These are phyloP conservation scores for Silurus aristotelis DNA, from an alignment of 2,797 vertebrate genomes.

Conservation along the genomic window DNA sequence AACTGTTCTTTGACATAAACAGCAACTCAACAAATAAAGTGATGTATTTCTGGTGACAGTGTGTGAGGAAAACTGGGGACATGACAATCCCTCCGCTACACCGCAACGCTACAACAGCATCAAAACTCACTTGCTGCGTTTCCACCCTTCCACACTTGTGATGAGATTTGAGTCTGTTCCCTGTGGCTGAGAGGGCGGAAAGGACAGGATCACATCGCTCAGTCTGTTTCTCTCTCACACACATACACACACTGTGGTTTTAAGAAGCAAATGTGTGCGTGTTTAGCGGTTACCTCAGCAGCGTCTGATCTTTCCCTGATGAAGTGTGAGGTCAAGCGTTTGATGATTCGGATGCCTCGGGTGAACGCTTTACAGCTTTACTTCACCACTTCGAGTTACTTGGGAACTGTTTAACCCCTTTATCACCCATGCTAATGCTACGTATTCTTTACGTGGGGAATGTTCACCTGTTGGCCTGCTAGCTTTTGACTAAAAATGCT, in stretches of 20 bases:
- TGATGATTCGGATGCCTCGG: not conserved
- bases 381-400: not conserved
- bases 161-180: not conserved
- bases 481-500: not conserved
- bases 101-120: not conserved
- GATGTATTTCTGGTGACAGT: not conserved
- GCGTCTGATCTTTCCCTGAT: not conserved
- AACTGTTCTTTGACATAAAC: not conserved
- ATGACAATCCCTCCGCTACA: not conserved
- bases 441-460: not conserved
- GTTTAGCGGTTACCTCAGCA: not conserved
- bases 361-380: not conserved
- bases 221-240: no score
- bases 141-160: not conserved
- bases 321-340: constrained; percentile 6
- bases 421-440: not conserved
- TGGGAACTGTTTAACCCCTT: not conserved
- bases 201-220: not conserved
- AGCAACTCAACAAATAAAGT: not conserved
- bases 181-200: constrained; percentile 1
- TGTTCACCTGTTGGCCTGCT: not conserved
- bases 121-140: not conserved
- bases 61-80: not conserved
- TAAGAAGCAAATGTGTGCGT: not conserved
- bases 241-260: not conserved